Conservation (phyloP, 2,113 vertebrate species). For the Chionodraco myersi region DNA sequence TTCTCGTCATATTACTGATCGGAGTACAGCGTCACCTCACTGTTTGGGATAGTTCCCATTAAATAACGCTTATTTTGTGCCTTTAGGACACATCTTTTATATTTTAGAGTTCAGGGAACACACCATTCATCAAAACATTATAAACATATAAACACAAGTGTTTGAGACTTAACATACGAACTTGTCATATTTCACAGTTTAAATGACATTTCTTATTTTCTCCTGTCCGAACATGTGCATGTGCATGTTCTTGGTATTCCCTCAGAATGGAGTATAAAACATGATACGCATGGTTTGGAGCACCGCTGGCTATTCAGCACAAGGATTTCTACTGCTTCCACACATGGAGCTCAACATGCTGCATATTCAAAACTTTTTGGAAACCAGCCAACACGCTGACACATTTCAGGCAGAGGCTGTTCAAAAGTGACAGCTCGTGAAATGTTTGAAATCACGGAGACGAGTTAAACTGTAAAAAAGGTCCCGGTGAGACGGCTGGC, state of each 20-base stretch:
- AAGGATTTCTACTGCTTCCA: neutral
- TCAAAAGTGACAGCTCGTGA: slow-evolving; percentile 25
- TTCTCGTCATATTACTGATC: neutral
- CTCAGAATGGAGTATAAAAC: neutral
- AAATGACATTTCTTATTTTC: neutral
- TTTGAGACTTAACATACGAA: slow-evolving; percentile 21
- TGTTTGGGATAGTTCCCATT: neutral
- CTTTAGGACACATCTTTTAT: slow-evolving; percentile 1
- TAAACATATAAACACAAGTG: slow-evolving; percentile 30
- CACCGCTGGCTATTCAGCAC: slow-evolving; percentile 1
- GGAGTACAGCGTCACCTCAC: slow-evolving; percentile 16
- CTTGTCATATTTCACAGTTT: slow-evolving; percentile 46
- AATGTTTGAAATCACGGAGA: slow-evolving; percentile 26
- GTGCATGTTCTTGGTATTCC: neutral
- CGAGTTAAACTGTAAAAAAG: neutral
- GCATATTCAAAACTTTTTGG: slow-evolving; percentile 1
- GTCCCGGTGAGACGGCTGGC: slow-evolving; percentile 27
- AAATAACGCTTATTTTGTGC: slow-evolving; percentile 5
- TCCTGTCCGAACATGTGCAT: slow-evolving; percentile 5
- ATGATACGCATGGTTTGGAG: neutral
- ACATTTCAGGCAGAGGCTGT: slow-evolving; percentile 30
- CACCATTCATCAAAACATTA: slow-evolving; percentile 26
- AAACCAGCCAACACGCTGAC: slow-evolving; percentile 26
- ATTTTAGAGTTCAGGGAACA: slow-evolving; percentile 35
- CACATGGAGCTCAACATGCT: slow-evolving; percentile 13